phyloP scores from a whole-genome alignment of 2,113 vertebrate genomes.

The Burhinus bistriatus region DNA sequence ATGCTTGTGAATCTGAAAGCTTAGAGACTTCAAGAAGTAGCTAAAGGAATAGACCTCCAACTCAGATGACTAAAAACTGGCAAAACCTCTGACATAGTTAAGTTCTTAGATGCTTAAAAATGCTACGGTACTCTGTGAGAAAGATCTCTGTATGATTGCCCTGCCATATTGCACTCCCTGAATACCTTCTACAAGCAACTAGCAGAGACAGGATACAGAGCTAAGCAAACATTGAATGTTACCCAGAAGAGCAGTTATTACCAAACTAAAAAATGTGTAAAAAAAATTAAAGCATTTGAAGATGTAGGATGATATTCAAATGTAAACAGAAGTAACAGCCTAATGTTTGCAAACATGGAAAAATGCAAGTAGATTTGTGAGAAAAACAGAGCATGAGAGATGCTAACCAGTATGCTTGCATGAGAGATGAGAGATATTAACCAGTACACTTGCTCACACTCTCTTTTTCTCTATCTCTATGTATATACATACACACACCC shows the following conservation, averaged over 20 bases:
- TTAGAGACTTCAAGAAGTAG: not conserved
- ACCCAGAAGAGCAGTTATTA: not conserved
- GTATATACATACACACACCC: not conserved
- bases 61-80: not conserved
- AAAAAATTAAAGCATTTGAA: not conserved
- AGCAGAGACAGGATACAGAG: not conserved
- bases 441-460: not conserved
- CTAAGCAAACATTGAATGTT: not conserved
- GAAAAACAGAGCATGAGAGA: not conserved
- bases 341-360: not conserved
- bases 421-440: not conserved
- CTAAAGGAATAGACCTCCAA: not conserved
- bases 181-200: not conserved
- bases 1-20: not conserved
- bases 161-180: not conserved
- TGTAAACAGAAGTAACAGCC: not conserved
- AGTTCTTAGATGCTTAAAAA: not conserved
- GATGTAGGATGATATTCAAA: not conserved
- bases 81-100: not conserved
- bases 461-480: not conserved
- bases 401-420: not conserved
- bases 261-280: not conserved
- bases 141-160: not conserved
- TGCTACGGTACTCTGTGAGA: not conserved
- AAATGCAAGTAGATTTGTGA: not conserved